Percentiles rank a stretch among this genome's conserved stretches.
Conservation (phyloP, 2,113 vertebrate species). For the Antechinus flavipes region DNA sequence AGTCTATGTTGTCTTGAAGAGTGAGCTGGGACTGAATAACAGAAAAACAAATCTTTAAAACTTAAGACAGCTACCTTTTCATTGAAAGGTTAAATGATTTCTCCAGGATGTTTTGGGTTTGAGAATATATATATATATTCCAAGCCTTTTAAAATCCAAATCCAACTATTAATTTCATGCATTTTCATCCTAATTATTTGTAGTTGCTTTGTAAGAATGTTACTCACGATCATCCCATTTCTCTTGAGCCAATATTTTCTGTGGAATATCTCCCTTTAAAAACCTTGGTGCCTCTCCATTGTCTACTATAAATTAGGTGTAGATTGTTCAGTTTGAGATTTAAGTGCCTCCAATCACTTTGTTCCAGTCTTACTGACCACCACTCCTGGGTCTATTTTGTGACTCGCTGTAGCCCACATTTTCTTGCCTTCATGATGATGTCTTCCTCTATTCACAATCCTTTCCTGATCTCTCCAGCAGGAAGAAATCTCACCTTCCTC, state of each 20-base stretch:
- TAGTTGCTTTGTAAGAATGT: background rate
- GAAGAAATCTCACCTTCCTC: background rate
- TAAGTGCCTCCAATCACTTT: background rate
- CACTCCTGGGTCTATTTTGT: background rate
- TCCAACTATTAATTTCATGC: background rate
- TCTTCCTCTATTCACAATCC: background rate
- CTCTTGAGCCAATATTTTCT: background rate
- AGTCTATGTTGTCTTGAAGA: background rate
- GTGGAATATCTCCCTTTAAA: background rate
- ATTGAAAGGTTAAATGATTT: background rate
- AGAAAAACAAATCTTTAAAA: background rate
- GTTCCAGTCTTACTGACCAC: background rate
- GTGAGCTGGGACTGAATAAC: background rate
- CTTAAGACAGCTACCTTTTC: background rate
- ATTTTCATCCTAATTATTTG: background rate
- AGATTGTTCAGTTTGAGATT: background rate
- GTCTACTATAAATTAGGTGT: background rate
- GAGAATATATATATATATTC: background rate
- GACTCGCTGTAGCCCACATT: background rate
- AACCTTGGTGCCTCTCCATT: background rate
- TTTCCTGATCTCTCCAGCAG: constrained; percentile 24
- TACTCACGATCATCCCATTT: background rate
- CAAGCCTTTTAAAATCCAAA: background rate
- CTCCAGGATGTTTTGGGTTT: background rate
- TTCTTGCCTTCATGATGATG: background rate